These are phyloP conservation scores for Vannuccia rotundouncinata DNA, from an alignment of 2,888 invertebrate species.

Conservation along the genomic window DNA sequence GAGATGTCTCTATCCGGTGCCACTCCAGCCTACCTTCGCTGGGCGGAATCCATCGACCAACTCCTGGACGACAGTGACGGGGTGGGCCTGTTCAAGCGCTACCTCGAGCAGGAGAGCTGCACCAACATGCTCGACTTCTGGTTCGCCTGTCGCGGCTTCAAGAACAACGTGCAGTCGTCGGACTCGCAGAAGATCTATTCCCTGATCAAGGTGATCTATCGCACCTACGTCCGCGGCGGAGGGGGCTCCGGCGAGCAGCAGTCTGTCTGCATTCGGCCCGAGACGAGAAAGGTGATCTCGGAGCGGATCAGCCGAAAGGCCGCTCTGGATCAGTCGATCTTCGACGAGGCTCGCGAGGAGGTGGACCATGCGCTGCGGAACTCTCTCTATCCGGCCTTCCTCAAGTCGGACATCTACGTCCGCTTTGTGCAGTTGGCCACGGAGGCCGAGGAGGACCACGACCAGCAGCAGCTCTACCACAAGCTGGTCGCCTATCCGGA, in stretches of 20 bases:
- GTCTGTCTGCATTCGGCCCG: conserved; percentile 71
- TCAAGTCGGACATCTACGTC: conserved; percentile 83
- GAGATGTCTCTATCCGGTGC: no score
- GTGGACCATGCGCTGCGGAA: conserved; percentile 76
- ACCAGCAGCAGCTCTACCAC: not conserved
- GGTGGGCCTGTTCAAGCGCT: conserved; percentile 70
- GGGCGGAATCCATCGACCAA: conserved; percentile 77
- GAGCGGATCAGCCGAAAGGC: conserved; percentile 62
- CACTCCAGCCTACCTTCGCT: no score
- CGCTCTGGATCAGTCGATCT: conserved; percentile 69
- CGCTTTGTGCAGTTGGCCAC: conserved; percentile 51
- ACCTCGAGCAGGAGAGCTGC: conserved; percentile 53
- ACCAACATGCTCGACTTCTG: conserved; percentile 63
- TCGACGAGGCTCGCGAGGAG: conserved; percentile 74
- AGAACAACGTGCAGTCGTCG: conserved; percentile 59
- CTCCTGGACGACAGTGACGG: conserved; percentile 82
- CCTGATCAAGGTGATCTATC: conserved; percentile 66
- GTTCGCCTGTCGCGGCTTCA: conserved; percentile 65
- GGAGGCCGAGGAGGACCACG: not conserved
- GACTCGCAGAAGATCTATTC: conserved; percentile 58
- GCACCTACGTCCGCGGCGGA: conserved; percentile 61
- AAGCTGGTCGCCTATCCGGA: conserved; percentile 41
- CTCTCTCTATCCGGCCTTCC: conserved; percentile 82
- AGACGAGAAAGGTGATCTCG: conserved; percentile 71
- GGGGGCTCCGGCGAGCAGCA: no score